Percentiles rank a stretch among this genome's conserved stretches.
phyloP scores from a whole-genome alignment of 1,140 invertebrate genomes.

The Zaprionus camerounensis region DNA sequence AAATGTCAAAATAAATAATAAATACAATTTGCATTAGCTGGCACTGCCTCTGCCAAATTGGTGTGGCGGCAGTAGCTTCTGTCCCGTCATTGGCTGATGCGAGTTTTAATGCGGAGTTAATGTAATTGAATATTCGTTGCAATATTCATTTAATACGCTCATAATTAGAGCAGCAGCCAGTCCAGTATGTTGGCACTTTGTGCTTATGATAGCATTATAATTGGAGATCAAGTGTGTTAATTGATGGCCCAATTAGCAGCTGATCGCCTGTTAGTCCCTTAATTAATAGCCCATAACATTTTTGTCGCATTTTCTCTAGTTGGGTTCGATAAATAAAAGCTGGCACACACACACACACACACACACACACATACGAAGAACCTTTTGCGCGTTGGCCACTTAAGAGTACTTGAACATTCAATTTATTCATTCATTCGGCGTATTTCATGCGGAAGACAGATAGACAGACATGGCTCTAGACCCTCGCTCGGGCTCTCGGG shows the following conservation, averaged over 20 bases:
- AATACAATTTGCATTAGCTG: constrained; percentile 52
- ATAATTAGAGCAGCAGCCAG: constrained; percentile 50
- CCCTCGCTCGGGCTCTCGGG: neutral
- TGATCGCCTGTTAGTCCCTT: constrained; percentile 37
- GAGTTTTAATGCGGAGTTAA: constrained; percentile 62
- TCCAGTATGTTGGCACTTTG: constrained; percentile 10
- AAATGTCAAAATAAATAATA: constrained; percentile 79
- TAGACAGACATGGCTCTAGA: neutral
- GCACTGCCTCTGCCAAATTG: constrained; percentile 8
- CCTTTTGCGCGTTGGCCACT: neutral
- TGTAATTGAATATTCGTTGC: constrained; percentile 65
- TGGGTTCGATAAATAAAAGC: constrained; percentile 31
- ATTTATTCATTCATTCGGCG: neutral
- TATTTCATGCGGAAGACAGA: neutral
- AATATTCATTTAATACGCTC: constrained; percentile 67
- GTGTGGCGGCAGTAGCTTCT: constrained; percentile 21
- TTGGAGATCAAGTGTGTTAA: constrained; percentile 64
- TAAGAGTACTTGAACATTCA: neutral
- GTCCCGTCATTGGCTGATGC: neutral
- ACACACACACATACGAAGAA: constrained; percentile 31
- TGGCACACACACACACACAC: neutral
- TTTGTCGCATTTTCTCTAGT: constrained; percentile 36
- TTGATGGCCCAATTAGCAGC: constrained; percentile 70
- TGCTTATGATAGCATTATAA: constrained; percentile 36
- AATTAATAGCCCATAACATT: constrained; percentile 62